A percentile compares a stretch with the other conserved stretches of the same genome.
These are phyloP conservation scores for Gasterosteus nipponicus DNA, from an alignment of 2,113 vertebrate species.

Conservation along the genomic window DNA sequence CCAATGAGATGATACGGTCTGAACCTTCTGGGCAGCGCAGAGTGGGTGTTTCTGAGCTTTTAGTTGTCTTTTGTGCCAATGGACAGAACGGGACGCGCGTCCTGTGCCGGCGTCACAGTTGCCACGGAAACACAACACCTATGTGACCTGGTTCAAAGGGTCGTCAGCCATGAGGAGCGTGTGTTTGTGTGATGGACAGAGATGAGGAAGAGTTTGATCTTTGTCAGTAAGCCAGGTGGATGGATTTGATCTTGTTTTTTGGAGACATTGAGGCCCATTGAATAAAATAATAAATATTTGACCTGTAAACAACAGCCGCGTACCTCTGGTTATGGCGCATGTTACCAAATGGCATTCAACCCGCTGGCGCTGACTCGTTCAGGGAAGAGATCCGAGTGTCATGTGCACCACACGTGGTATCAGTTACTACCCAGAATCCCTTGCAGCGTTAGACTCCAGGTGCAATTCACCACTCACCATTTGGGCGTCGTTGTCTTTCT, in stretches of 20 bases:
- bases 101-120: neutral
- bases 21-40: too few species aligned
- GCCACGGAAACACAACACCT: slow-evolving; percentile 1
- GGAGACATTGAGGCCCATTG: neutral
- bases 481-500: neutral
- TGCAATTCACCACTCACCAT: neutral
- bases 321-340: neutral
- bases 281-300: neutral
- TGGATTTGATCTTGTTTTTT: neutral
- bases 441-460: neutral
- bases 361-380: neutral
- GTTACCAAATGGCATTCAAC: neutral
- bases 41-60: too few species aligned
- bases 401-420: neutral
- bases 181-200: neutral
- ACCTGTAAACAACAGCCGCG: neutral
- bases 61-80: too few species aligned
- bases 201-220: neutral
- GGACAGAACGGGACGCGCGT: too few species aligned
- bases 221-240: neutral
- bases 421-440: neutral
- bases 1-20: too few species aligned
- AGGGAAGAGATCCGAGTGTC: neutral
- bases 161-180: neutral
- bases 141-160: neutral